Evolutionary conservation across 2,113 vertebrate species (phyloP).

Genomic region (Rissa tridactyla): DNA sequence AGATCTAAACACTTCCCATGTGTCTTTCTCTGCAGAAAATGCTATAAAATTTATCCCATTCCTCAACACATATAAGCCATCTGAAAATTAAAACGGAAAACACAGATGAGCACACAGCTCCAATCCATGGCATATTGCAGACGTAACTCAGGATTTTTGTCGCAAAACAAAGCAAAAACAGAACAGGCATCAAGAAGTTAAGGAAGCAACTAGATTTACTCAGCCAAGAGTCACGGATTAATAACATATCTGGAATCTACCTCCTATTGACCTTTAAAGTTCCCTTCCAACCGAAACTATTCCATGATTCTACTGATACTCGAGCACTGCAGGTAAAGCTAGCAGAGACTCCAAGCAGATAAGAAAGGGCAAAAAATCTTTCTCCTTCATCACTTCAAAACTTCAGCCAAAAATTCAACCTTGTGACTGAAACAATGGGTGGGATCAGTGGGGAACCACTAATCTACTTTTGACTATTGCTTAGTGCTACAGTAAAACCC

Average conservation of each 20-base stretch:
- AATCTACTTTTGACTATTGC: background rate
- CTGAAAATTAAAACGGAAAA: background rate
- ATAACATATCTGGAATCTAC: background rate
- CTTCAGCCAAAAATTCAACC: background rate
- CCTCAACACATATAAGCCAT: background rate
- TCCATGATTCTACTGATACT: background rate
- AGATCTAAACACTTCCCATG: background rate
- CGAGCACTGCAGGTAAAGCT: background rate
- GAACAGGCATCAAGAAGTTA: background rate
- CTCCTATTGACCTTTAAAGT: background rate
- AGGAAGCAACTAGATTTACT: background rate
- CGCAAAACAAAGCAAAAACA: background rate
- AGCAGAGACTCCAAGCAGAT: background rate
- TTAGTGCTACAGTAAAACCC: background rate
- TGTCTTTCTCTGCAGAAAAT: background rate
- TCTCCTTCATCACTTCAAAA: background rate
- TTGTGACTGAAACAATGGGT: background rate
- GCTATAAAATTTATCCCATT: background rate
- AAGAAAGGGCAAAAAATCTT: background rate
- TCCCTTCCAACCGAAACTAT: background rate
- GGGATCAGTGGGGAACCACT: background rate
- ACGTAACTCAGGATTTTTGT: background rate
- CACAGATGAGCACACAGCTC: background rate
- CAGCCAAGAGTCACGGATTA: background rate
- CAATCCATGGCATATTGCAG: background rate